Evolutionary conservation across 2,888 invertebrate genomes (phyloP), one percentile per base, ranked within the genome.

Genomic region (Chrysotoxum bicinctum): DNA sequence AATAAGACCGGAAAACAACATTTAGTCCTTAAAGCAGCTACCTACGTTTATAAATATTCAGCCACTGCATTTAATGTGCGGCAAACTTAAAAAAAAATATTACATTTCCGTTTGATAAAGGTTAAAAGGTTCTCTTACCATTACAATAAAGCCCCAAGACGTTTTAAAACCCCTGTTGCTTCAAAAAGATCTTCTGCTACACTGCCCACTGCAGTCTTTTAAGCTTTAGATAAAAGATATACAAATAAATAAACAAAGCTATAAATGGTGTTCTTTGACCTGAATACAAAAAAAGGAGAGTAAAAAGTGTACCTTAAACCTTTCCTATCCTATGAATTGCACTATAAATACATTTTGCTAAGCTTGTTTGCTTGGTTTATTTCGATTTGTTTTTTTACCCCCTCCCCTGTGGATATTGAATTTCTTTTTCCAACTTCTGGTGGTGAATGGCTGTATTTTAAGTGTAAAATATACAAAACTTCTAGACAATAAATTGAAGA

Each of bases 261-360:
- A 12, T 5, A 60, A 83, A 69, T 68, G 30, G 69, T 66, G 60
- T 75, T 66, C 52, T 79, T 66, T 58, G 80, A 80, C 79, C 83
- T 75, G 60, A 70, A 74, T 80, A 60, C 26, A 26, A 26, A 26
- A 75, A 66, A 75, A 50, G 14, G 45, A 23, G 62, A 64, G 30
- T 32, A 21, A n/a, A 19, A 26, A 16, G 43, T 64, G 16, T 23
- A 23, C 45, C 12, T 37, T 32, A 7, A n/a, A n/a, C 14, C 10
- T 35, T 2, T 12, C 14, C 2, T 19, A 19, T 40, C 75, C 21
- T 45, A 66, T 52, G 62, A 76, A 72, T 76, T 80, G 84, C 60
- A 70, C 66, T 70, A 80, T 75, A 74, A 70, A 80, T 62, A 26
- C 26, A 30, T 12, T 79, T 74, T 64, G 14, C 21, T 62, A 23